A percentile compares a stretch with the other conserved stretches of the same genome.
These are phyloP conservation scores for Vulpes lagopus DNA, from an alignment of 2,113 vertebrate genomes.

Conservation along the genomic window DNA sequence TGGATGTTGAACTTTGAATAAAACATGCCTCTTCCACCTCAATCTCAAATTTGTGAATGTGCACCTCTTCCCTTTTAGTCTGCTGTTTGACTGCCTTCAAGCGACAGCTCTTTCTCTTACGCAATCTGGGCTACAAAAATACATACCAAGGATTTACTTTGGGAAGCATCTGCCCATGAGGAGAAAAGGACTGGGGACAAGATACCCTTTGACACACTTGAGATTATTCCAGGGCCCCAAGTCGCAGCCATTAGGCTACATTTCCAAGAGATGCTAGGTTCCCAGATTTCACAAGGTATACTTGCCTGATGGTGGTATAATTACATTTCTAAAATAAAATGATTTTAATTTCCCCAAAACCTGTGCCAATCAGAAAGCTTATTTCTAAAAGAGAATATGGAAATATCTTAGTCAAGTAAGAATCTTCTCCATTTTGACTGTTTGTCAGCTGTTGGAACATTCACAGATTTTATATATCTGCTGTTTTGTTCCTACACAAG, in stretches of 20 bases:
- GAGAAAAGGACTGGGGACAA: background rate
- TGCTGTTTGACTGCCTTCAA: background rate
- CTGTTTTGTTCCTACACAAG: background rate
- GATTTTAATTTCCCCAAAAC: background rate
- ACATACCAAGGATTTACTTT: background rate
- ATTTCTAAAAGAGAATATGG: constrained; percentile 45
- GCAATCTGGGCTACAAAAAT: background rate
- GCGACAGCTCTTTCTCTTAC: background rate
- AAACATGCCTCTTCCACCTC: constrained; percentile 69
- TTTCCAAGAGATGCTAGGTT: background rate
- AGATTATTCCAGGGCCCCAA: background rate
- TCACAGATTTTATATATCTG: background rate
- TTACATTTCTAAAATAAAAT: constrained; percentile 51
- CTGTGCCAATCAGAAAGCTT: background rate
- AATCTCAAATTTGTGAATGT: background rate
- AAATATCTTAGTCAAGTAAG: constrained; percentile 27
- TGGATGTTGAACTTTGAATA: constrained; percentile 78
- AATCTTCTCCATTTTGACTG: background rate
- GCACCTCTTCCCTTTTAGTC: background rate
- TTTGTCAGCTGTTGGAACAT: background rate
- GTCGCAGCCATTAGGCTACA: background rate
- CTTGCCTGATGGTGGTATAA: background rate
- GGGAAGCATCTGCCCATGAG: background rate
- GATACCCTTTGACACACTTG: background rate
- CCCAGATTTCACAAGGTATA: background rate